Base-by-base conservation (phyloP, 2,113 vertebrate species). In the Nycticebus coucang region DNA sequence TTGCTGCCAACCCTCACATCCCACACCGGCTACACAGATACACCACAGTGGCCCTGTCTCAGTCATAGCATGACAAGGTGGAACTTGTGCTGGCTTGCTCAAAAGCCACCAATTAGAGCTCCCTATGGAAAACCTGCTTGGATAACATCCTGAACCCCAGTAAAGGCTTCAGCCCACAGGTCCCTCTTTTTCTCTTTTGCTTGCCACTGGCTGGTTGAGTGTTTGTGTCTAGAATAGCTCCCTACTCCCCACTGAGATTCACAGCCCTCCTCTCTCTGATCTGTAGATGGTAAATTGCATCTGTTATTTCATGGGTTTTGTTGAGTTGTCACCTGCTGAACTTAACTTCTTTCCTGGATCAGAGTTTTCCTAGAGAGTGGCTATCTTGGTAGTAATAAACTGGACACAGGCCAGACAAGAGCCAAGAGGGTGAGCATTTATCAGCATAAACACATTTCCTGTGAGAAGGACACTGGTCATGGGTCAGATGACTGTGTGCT, bases 11-110 rank as follows among this genome's bases (percentile, higher is more conserved):
- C n/a, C 1, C n/a, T 28, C 18, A 41, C 17, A 64, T 2, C 30
- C n/a, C 5, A 35, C 22, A 35, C 12, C 33, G 53, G 18, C 41
- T 64, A 13, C 37, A 60, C 9, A 41, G 15, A 45, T 64, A n/a
- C 2, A 5, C n/a, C 24, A 17, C 0, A 30, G 55, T 5, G 9
- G 17, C 60, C 1, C 14, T 8, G 7, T 68, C 26, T 60, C 19
- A 22, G 15, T 50, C 45, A n/a, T 4, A 80, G 6, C 13, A 55
- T 3, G 53, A 41, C 13, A 0, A 13, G 14, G 4, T 21, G 37
- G 35, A 8, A 35, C 26, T 66, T 13, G 1, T 10, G 53, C 33
- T 22, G 24, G 21, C 19, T 82, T 37, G 18, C 11, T 77, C 37
- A 17, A 78, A 62, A n/a, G 11, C 21, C 57, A 80, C 28, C 28